Evolutionary conservation across 1,140 invertebrate genomes (phyloP), one percentile per base, ranked within the genome.

Genomic region (Heliconius eleuchia): DNA sequence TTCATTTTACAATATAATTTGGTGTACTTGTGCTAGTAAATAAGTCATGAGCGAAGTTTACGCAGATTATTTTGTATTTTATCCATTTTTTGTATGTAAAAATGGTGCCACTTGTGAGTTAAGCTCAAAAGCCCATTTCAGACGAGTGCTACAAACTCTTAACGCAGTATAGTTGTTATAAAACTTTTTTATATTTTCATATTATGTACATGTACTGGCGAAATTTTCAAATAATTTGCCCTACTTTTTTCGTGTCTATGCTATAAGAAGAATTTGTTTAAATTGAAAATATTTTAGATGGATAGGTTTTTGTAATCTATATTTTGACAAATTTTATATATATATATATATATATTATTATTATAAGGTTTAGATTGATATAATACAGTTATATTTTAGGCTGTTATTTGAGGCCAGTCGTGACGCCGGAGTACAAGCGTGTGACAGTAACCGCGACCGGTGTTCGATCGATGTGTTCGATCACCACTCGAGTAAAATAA

Each of bases 61-160:
- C 34, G 71, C 66, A 37, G 16, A 71, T 71, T 71, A 71, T 71
- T 71, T 71, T 37, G 66, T 71, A 4, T 57, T 57, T 57, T 27
- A 71, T 23, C 7, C 71, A 37, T 16, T 71, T 71, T 34, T 37
- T 71, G 8, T 71, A 71, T 39, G 37, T 71, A 71, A 37, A 71
- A 71, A 37, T 39, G 19, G 71, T 71, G 71, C 34, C 71, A 71
- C 71, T 39, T 71, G 71, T 66, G 23, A 66, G 57, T 66, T 66
- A 66, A 66, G 57, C 57, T 27, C 57, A 30, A 66, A 60, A 27
- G 57, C 57, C 57, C 57, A 66, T 23, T 66, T 11, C 57, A 30
- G 3, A 66, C 23, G 30, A 66, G 57, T 27, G 57, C 57, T 66
- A 66, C 57, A 66, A 66, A 27, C 57, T 66, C 57, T 66, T 66